phyloP scores from a whole-genome alignment of 2,888 invertebrate species.

The Pseudococcus longispinus region DNA sequence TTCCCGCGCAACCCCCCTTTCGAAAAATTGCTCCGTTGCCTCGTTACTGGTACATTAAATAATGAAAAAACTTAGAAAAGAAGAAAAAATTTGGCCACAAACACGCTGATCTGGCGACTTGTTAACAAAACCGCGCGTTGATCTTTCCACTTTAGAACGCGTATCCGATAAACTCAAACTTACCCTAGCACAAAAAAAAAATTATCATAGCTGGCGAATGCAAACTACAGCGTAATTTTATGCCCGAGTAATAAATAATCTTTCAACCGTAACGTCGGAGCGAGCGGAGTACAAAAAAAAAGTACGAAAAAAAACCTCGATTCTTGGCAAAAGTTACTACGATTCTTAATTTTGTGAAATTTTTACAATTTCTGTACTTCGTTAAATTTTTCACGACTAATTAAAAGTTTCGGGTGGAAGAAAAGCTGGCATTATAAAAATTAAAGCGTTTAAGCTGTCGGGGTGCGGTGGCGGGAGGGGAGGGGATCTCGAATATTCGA shows the following conservation, averaged over 20 bases:
- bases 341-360: constrained; percentile 7
- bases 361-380: background rate
- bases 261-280: constrained; percentile 1
- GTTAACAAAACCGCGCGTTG: constrained; percentile 1
- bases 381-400: constrained; percentile 40
- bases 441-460: background rate
- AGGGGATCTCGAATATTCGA: too few species aligned
- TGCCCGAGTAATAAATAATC: constrained; percentile 41
- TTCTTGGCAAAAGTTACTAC: constrained; percentile 36
- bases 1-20: background rate
- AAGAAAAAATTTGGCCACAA: background rate
- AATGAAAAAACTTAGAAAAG: background rate
- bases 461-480: background rate
- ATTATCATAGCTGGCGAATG: background rate
- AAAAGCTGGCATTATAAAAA: constrained; percentile 7
- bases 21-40: background rate
- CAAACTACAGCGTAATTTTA: constrained; percentile 41
- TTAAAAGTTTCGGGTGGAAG: constrained; percentile 6
- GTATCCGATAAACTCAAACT: background rate
- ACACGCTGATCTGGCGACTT: constrained; percentile 3
- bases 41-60: background rate
- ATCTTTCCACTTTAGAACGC: constrained; percentile 8
- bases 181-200: background rate
- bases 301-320: constrained; percentile 6
- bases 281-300: background rate